These are phyloP conservation scores for Oegoconia quadripuncta DNA, from an alignment of 2,888 invertebrate genomes.

Conservation along the genomic window DNA sequence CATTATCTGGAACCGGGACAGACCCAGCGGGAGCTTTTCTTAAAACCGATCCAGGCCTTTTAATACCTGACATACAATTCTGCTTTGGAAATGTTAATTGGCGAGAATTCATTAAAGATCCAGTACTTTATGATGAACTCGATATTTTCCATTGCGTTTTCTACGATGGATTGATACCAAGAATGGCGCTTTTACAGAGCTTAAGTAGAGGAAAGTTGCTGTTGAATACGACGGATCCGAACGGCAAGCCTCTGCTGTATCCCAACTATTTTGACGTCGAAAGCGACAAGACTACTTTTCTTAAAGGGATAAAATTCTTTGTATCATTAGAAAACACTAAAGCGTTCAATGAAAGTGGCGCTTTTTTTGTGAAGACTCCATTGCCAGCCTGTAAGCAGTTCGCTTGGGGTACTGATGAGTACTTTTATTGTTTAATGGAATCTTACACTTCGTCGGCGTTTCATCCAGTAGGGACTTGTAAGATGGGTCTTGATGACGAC, in stretches of 20 bases:
- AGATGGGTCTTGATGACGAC: constrained; percentile 78
- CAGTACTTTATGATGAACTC: constrained; percentile 32
- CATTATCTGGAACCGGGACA: constrained; percentile 74
- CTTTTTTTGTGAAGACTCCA: constrained; percentile 69
- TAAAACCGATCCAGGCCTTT: constrained; percentile 63
- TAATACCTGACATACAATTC: constrained; percentile 81
- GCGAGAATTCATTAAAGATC: constrained; percentile 74
- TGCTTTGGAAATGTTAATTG: constrained; percentile 71
- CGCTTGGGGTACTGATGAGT: constrained; percentile 80
- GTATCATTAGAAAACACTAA: constrained; percentile 76
- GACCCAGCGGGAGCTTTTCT: constrained; percentile 77
- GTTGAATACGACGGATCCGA: constrained; percentile 82
- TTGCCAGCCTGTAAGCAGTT: constrained; percentile 76
- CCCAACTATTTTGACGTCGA: constrained; percentile 81
- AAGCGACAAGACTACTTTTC: constrained; percentile 77
- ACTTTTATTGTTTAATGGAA: constrained; percentile 80
- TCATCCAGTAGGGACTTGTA: constrained; percentile 58
- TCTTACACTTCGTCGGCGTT: constrained; percentile 77
- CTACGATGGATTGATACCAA: constrained; percentile 77
- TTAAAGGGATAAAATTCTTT: constrained; percentile 79
- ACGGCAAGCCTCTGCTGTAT: constrained; percentile 83
- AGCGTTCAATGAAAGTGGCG: constrained; percentile 76
- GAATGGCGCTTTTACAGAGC: constrained; percentile 79
- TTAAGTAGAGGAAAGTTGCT: constrained; percentile 80
- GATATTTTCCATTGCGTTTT: constrained; percentile 72